Percentiles rank a stretch among this genome's conserved stretches.
Conservation (phyloP, 2,113 vertebrate species). For the Oreochromis niloticus region DNA sequence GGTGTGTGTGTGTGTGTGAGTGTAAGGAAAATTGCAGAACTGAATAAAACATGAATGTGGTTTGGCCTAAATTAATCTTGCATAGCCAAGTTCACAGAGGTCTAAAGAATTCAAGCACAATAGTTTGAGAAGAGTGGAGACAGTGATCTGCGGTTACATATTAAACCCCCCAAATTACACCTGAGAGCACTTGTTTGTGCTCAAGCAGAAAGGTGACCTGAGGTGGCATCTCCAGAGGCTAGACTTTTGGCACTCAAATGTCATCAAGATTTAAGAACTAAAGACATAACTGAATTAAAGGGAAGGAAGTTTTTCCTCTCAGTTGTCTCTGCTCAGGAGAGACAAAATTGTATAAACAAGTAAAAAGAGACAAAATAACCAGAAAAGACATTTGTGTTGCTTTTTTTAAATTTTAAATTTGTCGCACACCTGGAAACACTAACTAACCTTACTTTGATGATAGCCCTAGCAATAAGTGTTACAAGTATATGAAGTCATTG, state of each 20-base stretch:
- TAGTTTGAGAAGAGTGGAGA: neutral
- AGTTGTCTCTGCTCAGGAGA: neutral
- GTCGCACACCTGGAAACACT: neutral
- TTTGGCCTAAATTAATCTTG: slow-evolving; percentile 47
- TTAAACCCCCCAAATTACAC: neutral
- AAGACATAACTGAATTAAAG: neutral
- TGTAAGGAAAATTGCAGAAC: neutral
- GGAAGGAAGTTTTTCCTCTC: neutral
- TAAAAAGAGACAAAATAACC: neutral
- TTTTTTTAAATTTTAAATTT: neutral
- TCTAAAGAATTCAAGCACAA: neutral
- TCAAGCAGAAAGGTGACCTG: neutral
- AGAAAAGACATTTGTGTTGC: neutral
- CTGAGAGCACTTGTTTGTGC: neutral
- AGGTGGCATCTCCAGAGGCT: neutral
- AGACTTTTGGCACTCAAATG: neutral
- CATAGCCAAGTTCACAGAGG: slow-evolving; percentile 28
- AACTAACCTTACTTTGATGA: neutral
- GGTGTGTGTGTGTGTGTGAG: neutral
- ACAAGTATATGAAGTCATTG: neutral
- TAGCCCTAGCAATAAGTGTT: neutral
- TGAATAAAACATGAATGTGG: slow-evolving; percentile 43
- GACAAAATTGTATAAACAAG: neutral
- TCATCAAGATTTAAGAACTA: neutral
- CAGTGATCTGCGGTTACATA: neutral